Conservation (phyloP, 2,888 invertebrate genomes). For the Acholoe squamosa region DNA sequence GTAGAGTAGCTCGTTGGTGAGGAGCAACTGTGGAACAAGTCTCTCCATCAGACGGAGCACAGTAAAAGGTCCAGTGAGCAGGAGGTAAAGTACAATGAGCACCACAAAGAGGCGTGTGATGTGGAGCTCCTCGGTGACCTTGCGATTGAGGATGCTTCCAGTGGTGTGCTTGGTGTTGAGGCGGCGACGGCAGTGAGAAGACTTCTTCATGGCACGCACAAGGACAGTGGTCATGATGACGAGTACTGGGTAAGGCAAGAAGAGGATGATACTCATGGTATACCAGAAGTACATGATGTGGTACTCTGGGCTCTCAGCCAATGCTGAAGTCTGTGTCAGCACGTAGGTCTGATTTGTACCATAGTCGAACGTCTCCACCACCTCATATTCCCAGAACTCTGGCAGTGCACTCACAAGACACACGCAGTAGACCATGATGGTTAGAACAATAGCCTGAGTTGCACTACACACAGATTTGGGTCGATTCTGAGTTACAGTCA, state of each 20-base stretch:
- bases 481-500: constrained; percentile 76
- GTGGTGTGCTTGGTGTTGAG: constrained; percentile 70
- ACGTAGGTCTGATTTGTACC: constrained; percentile 72
- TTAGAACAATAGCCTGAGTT: constrained; percentile 77
- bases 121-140: constrained; percentile 77
- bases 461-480: constrained; percentile 75
- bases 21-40: constrained; percentile 64
- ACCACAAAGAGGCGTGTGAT: constrained; percentile 76
- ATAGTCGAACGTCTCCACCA: constrained; percentile 70
- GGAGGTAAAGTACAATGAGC: constrained; percentile 76
- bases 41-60: constrained; percentile 69
- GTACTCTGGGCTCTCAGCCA: constrained; percentile 77
- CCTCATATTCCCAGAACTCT: constrained; percentile 80
- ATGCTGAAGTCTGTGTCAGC: constrained; percentile 73
- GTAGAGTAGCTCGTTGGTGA: constrained; percentile 64
- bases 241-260: constrained; percentile 78
- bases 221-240: constrained; percentile 75
- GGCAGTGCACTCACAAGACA: constrained; percentile 80
- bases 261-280: constrained; percentile 77
- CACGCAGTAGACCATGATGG: constrained; percentile 77
- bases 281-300: constrained; percentile 81
- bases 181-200: constrained; percentile 73
- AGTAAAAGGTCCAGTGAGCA: constrained; percentile 78
- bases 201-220: constrained; percentile 73
- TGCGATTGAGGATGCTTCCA: constrained; percentile 75